Evolutionary conservation across 2,113 vertebrate species (phyloP), one percentile per base, ranked within the genome.

Genomic region (Willisornis vidua): DNA sequence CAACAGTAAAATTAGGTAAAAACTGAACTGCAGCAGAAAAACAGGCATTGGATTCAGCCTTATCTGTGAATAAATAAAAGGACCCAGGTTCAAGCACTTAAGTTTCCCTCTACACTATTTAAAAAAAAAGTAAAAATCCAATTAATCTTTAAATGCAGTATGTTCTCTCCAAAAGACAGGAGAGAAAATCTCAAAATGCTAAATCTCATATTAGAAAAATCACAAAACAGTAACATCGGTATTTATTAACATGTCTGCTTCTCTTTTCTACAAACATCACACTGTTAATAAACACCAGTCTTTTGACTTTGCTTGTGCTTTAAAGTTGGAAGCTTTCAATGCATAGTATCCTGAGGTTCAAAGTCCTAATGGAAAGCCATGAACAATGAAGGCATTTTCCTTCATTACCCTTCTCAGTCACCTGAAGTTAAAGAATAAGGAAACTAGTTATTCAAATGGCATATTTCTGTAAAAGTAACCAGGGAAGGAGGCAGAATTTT

Each of bases 281-380:
- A 6, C 72, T 72, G 49, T 65, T 68, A 87, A 57, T 49, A 95
- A 95, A 91, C 45, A 87, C 41, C n/a, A 72, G 31, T 16, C 46
- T 87, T 76, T 59, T 67, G n/a, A 85, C 83, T 77, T 46, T 75
- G 22, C 48, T 62, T 59, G 7, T 70, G 71, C 39, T 94, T 94
- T 86, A 79, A 54, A 93, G 62, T 83, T 93, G 51, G 49, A 88
- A 93, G 79, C 68, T 81, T 84, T 91, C 79, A 92, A 39, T 35
- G 20, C 52, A n/a, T 20, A 19, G 14, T 37, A 67, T 57, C 76
- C 85, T 43, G 33, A 93, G 62, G 28, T 57, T 23, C 65, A 91
- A 90, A 94, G 90, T 61, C 76, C 48, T 82, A 92, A 84, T 72
- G 43, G 37, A 76, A 91, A 92, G 62, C 59, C 31, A 2, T 68